phyloP scores from a whole-genome alignment of 2,888 invertebrate species.

The Omphaloscelis lunosa region DNA sequence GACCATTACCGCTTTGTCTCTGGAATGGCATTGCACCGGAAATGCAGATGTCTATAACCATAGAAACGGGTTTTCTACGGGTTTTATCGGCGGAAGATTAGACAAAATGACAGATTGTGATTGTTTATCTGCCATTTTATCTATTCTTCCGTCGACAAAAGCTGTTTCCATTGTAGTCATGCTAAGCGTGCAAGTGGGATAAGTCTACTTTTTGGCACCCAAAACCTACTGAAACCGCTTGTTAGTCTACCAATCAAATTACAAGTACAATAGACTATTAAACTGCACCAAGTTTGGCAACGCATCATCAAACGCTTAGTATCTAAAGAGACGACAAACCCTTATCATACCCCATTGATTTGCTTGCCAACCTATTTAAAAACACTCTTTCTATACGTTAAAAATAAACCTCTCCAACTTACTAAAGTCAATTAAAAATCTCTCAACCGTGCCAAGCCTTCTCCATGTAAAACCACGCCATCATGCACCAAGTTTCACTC shows the following conservation, averaged over 20 bases:
- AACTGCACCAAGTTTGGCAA: not conserved
- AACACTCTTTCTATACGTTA: not conserved
- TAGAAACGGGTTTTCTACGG: too few species aligned
- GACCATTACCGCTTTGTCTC: not conserved
- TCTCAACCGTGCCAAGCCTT: constrained; percentile 4
- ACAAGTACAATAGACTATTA: not conserved
- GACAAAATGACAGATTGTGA: too few species aligned
- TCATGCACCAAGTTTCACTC: constrained; percentile 30
- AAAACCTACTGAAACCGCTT: not conserved
- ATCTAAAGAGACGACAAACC: not conserved
- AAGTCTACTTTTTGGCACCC: not conserved
- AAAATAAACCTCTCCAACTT: not conserved
- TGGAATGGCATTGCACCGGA: not conserved
- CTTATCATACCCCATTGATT: not conserved
- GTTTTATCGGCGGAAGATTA: too few species aligned
- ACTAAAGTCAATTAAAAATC: constrained; percentile 34
- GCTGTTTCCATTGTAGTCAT: too few species aligned
- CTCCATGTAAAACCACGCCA: constrained; percentile 40
- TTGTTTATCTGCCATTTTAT: not conserved
- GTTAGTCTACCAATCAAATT: not conserved
- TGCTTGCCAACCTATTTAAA: not conserved
- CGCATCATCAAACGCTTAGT: not conserved
- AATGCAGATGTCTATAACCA: not conserved
- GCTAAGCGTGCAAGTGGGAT: not conserved
- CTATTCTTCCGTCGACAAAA: too few species aligned